Percentiles rank a stretch among this genome's conserved stretches.
Evolutionary conservation across 2,888 invertebrate species (phyloP).

Genomic region (Rhagonycha fulva): DNA sequence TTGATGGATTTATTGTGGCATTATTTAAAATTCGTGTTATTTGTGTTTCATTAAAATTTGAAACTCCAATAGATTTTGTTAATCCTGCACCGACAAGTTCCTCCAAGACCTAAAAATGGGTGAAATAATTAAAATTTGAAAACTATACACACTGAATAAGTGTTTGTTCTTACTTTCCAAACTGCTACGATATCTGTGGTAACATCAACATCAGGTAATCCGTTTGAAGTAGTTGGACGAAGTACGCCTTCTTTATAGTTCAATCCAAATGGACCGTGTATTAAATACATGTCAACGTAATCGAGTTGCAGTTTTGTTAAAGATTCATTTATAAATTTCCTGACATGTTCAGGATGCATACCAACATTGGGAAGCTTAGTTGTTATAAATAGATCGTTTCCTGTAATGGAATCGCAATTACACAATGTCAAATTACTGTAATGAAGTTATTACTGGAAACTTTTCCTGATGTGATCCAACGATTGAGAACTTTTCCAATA

Average conservation of each 20-base stretch:
- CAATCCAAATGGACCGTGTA: conserved; percentile 72
- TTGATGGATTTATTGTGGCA: conserved; percentile 63
- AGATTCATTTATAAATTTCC: conserved; percentile 66
- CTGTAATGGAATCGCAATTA: conserved; percentile 31
- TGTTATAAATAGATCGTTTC: conserved; percentile 77
- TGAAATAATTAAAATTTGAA: not conserved
- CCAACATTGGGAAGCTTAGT: conserved; percentile 74
- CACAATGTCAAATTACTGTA: not conserved
- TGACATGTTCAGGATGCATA: conserved; percentile 62
- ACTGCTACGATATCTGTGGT: conserved; percentile 65
- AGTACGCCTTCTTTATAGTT: conserved; percentile 64
- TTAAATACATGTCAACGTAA: conserved; percentile 77
- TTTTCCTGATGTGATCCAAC: not conserved
- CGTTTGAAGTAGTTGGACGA: conserved; percentile 64
- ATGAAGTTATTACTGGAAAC: not conserved
- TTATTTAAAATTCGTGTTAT: conserved; percentile 64
- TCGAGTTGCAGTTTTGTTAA: conserved; percentile 68
- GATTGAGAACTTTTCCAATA: conserved; percentile 59
- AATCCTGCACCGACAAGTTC: conserved; percentile 62
- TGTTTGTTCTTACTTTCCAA: conserved; percentile 67
- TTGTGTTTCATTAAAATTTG: conserved; percentile 76
- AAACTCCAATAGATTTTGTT: conserved; percentile 76
- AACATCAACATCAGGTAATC: conserved; percentile 62
- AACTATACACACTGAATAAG: not conserved
- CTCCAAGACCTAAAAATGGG: conserved; percentile 53